These are phyloP conservation scores for Acinonyx jubatus DNA, from an alignment of 2,113 vertebrate genomes.

Conservation along the genomic window DNA sequence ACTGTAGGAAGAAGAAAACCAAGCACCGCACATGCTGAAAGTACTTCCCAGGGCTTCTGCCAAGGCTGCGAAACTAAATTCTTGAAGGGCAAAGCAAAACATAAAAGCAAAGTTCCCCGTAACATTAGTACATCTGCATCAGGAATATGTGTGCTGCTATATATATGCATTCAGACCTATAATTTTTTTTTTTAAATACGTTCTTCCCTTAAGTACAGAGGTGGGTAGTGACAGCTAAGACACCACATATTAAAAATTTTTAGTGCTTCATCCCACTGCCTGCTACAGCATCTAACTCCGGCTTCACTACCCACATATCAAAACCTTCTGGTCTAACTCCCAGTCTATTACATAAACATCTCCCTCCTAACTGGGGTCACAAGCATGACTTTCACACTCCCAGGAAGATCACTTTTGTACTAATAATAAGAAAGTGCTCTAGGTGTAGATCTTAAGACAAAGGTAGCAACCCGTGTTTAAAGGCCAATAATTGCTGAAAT, in stretches of 20 bases:
- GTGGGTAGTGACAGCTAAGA: slow-evolving; percentile 53
- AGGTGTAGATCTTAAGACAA: background rate
- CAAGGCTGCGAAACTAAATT: background rate
- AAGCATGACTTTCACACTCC: background rate
- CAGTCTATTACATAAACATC: background rate
- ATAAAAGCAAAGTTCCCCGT: background rate
- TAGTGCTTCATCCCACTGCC: background rate
- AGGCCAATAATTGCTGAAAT: background rate
- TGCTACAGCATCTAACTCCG: background rate
- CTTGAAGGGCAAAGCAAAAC: background rate
- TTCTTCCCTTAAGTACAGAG: slow-evolving; percentile 34
- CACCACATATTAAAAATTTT: background rate
- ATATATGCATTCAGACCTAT: slow-evolving; percentile 23
- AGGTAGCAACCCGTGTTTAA: background rate
- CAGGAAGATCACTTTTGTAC: background rate
- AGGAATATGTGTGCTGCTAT: background rate
- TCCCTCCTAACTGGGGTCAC: background rate
- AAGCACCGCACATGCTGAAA: background rate
- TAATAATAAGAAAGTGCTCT: background rate
- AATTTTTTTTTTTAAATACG: background rate
- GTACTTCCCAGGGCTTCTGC: background rate
- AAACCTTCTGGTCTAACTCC: background rate
- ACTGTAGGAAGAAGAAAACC: background rate
- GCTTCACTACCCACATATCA: slow-evolving; percentile 30
- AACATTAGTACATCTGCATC: background rate